These are phyloP conservation scores for Agrochola lota DNA, from an alignment of 2,888 invertebrate genomes.

Conservation along the genomic window DNA sequence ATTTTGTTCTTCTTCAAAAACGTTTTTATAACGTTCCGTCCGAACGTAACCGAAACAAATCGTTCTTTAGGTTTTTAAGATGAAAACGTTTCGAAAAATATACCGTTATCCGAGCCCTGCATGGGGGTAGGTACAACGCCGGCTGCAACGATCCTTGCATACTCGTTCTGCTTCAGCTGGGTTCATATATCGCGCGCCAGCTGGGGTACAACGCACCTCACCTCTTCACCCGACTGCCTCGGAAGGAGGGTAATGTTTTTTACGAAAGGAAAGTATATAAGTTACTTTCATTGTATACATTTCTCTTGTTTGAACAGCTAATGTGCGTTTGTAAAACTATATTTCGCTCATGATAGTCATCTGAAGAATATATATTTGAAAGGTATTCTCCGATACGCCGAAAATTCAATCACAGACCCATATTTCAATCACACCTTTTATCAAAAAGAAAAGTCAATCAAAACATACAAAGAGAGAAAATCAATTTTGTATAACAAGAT, in stretches of 20 bases:
- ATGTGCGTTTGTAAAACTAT: neutral
- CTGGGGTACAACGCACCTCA: neutral
- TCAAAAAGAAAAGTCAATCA: neutral
- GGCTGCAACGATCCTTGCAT: neutral
- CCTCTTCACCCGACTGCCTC: neutral
- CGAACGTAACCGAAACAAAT: too few relatives aligned
- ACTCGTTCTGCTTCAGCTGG: neutral
- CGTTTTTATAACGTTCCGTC: too few relatives aligned
- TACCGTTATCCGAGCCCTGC: too few relatives aligned
- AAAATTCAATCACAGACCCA: neutral
- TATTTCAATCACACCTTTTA: neutral
- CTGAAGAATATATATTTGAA: too few relatives aligned
- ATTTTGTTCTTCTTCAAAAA: too few relatives aligned
- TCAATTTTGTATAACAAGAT: conserved; percentile 43
- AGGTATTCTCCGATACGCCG: neutral
- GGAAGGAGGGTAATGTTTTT: neutral
- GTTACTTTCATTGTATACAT: neutral
- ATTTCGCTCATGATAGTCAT: neutral
- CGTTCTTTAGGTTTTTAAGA: too few relatives aligned
- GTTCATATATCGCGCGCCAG: neutral
- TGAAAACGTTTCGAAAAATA: too few relatives aligned
- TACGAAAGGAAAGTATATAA: neutral
- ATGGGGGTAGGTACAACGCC: neutral
- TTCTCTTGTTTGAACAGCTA: neutral
- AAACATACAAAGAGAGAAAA: conserved; percentile 11